Evolutionary conservation across 2,888 invertebrate genomes (phyloP), one percentile per base, ranked within the genome.

Genomic region (Punctoribates punctum): DNA sequence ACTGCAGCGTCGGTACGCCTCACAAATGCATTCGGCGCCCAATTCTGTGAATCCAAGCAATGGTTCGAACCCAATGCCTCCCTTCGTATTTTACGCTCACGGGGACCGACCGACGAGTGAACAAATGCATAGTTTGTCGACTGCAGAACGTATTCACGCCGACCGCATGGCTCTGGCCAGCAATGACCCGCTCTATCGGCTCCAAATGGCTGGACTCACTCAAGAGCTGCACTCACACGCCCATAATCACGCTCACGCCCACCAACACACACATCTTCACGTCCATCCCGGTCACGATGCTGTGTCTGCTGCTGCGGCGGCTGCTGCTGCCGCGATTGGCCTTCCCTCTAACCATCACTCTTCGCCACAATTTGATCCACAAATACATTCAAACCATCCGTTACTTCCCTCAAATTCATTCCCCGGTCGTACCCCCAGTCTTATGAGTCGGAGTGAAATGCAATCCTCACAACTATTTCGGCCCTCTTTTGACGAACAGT

Each of bases 191-290:
- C 92, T 95, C 91, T 91, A 89, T 80, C 91, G 94, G 81, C 86
- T 95, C 83, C 94, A 94, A 88, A 93, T 95, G 93, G 93, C 93
- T 81, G 93, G 93, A 83, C 90, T 91, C 82, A 90, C 80, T 27
- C 80, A 80, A 20, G 80, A 81, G 73, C 89, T 80, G 38, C 80
- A 80, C 60, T 79, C 79, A 13, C 80, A 80, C 75, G 80, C 80
- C 38, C 80, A 80, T 72, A 79, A 79, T 38, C 80, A 80, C 77
- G 79, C 80, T 48, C 79, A 79, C 76, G 77, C 79, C 3, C 79
- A 79, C 54, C 78, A 78, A 54, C 80, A 80, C 70, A 70, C 80
- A 23, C 80, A 80, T 46, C 51, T 78, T 23, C 80, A 80, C 74
- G 78, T 78, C 62, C 80, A 80, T 76, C 57, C 74, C 25, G 70